These are phyloP conservation scores for Nesidiocoris tenuis DNA, from an alignment of 2,888 invertebrate species.

Conservation along the genomic window DNA sequence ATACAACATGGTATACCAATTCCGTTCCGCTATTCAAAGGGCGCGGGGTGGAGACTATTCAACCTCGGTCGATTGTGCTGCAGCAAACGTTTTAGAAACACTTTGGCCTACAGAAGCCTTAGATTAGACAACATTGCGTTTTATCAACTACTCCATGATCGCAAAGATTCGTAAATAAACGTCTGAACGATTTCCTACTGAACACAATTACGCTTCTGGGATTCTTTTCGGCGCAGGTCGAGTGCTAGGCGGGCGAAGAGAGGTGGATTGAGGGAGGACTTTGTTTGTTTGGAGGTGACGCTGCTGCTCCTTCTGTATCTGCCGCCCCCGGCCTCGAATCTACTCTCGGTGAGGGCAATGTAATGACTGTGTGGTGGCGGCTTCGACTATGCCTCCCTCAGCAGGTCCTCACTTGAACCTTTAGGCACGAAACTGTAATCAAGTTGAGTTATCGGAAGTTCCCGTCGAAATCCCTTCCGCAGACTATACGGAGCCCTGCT, in stretches of 20 bases:
- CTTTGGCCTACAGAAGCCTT: too few species aligned
- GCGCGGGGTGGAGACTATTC: too few species aligned
- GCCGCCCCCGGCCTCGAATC: not conserved
- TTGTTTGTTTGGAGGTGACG: not conserved
- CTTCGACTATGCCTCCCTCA: conserved; percentile 20
- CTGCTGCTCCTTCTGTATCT: not conserved
- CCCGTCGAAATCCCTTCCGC: conserved; percentile 4
- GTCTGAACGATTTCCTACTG: too few species aligned
- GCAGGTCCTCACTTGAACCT: conserved; percentile 39
- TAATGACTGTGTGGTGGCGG: conserved; percentile 33
- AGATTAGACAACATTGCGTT: too few species aligned
- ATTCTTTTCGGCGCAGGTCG: not conserved
- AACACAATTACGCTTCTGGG: too few species aligned
- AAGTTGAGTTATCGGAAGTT: conserved; percentile 39
- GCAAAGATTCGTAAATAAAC: too few species aligned
- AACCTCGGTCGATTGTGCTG: too few species aligned
- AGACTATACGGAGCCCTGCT: not conserved
- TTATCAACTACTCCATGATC: too few species aligned
- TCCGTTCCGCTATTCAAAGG: too few species aligned
- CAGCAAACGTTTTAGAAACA: too few species aligned
- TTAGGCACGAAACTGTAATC: conserved; percentile 43
- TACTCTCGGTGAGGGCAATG: conserved; percentile 8
- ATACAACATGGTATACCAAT: too few species aligned
- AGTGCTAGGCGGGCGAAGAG: not conserved
- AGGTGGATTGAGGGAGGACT: not conserved